Percentiles rank a stretch among this genome's conserved stretches.
Evolutionary conservation across 23 tunicate genomes (phyloP).

Genomic region (Trididemnum clinides): DNA sequence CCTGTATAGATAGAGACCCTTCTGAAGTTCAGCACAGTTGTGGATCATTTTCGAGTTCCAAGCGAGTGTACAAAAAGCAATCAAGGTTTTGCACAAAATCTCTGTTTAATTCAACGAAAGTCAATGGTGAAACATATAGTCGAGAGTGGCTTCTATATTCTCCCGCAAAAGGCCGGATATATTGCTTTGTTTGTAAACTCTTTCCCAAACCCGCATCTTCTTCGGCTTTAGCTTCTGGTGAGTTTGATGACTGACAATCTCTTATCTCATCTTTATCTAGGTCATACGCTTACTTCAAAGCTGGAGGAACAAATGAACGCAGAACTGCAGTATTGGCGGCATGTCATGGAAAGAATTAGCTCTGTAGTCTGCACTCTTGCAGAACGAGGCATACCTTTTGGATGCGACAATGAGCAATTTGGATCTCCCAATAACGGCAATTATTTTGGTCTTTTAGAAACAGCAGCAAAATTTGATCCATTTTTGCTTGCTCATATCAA

Average conservation of each 20-base stretch:
- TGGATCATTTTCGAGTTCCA: conserved; percentile 27
- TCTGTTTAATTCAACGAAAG: conserved; percentile 26
- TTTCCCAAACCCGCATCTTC: conserved; percentile 25
- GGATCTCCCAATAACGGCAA: conserved; percentile 56
- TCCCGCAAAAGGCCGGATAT: conserved; percentile 21
- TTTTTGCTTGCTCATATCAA: conserved; percentile 46
- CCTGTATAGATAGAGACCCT: conserved; percentile 26
- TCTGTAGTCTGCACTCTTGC: conserved; percentile 35
- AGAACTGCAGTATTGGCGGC: conserved; percentile 44
- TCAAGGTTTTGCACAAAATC: conserved; percentile 31
- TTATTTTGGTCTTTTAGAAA: conserved; percentile 39
- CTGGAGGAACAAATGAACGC: conserved; percentile 24
- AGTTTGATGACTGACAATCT: conserved; percentile 14
- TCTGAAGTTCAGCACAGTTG: conserved; percentile 40
- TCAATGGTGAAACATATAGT: conserved; percentile 34
- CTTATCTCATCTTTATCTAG: too few species aligned
- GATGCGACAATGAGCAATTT: conserved; percentile 40
- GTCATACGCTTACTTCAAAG: not conserved
- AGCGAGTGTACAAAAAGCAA: conserved; percentile 25
- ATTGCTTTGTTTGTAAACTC: conserved; percentile 33
- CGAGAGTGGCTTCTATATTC: conserved; percentile 35
- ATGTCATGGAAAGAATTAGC: conserved; percentile 42
- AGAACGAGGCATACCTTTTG: conserved; percentile 33
- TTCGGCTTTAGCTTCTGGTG: conserved; percentile 36
- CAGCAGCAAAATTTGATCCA: conserved; percentile 40